Conservation (phyloP, 2,888 invertebrate species). For the Drosophila testacea region DNA sequence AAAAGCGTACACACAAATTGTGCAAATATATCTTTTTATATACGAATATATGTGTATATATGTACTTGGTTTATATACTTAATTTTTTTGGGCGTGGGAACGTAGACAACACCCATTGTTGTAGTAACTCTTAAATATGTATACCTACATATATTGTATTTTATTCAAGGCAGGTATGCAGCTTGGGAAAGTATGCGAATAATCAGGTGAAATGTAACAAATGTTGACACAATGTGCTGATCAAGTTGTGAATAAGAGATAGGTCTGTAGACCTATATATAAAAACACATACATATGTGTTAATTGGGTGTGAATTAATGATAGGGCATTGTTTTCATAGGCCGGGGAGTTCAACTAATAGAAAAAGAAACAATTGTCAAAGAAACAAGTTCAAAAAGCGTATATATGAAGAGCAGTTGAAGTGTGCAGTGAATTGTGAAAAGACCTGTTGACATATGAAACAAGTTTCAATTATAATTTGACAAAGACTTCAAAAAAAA, state of each 20-base stretch:
- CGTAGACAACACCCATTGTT: constrained; percentile 51
- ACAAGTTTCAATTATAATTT: not conserved
- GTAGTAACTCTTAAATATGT: constrained; percentile 17
- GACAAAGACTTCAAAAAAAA: not conserved
- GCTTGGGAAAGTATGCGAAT: constrained; percentile 64
- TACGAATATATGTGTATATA: constrained; percentile 1
- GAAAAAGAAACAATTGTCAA: not conserved
- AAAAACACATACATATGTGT: constrained; percentile 4
- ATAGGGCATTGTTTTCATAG: constrained; percentile 30
- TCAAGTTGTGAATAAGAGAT: constrained; percentile 27
- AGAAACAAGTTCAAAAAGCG: constrained; percentile 8
- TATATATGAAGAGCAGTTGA: not conserved
- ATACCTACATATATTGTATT: constrained; percentile 30
- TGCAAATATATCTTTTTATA: constrained; percentile 38
- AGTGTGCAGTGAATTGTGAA: constrained; percentile 4
- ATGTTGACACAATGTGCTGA: constrained; percentile 50
- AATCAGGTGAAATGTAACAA: constrained; percentile 55
- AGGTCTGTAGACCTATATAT: constrained; percentile 8
- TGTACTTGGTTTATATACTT: constrained; percentile 10
- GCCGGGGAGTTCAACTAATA: not conserved
- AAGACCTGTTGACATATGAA: not conserved
- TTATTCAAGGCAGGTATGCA: constrained; percentile 53
- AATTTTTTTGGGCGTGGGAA: constrained; percentile 69
- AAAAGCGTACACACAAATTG: constrained; percentile 34
- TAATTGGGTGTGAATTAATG: constrained; percentile 44